phyloP scores from a whole-genome alignment of 2,797 vertebrate genomes.

The Clarias laeviceps region DNA sequence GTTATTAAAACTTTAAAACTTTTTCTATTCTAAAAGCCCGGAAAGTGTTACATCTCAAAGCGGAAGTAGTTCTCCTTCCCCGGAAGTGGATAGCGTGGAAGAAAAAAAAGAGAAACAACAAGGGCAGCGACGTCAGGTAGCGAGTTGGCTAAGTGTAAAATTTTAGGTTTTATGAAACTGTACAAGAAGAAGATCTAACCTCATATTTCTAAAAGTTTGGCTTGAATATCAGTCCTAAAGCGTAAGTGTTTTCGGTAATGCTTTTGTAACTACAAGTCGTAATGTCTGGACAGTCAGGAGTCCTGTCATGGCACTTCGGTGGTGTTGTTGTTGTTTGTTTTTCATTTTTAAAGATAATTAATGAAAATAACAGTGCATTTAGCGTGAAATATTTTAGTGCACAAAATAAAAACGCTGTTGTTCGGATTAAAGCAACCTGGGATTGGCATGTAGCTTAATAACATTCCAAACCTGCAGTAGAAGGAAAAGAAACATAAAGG shows the following conservation, averaged over 20 bases:
- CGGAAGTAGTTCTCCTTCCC: constrained; percentile 50
- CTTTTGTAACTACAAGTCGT: background rate
- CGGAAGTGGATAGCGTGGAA: constrained; percentile 54
- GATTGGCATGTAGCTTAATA: background rate
- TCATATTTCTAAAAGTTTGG: background rate
- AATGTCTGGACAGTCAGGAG: constrained; percentile 9
- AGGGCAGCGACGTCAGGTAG: constrained; percentile 49
- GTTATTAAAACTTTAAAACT: background rate
- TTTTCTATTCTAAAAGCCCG: background rate
- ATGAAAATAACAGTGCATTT: background rate
- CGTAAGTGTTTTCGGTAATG: constrained; percentile 12
- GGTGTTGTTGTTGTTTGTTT: no score
- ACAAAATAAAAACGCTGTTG: background rate
- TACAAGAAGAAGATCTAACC: background rate
- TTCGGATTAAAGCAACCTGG: background rate
- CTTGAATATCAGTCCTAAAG: background rate
- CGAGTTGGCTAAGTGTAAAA: constrained; percentile 21
- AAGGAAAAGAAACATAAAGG: background rate
- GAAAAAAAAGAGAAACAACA: constrained; percentile 51
- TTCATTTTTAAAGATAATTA: background rate
- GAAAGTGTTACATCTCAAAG: background rate
- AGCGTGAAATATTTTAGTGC: background rate
- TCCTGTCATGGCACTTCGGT: constrained; percentile 8
- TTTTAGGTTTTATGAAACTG: background rate
- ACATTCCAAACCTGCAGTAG: background rate